Conservation (phyloP, 2,888 invertebrate species). For the Pachymerium ferrugineum region DNA sequence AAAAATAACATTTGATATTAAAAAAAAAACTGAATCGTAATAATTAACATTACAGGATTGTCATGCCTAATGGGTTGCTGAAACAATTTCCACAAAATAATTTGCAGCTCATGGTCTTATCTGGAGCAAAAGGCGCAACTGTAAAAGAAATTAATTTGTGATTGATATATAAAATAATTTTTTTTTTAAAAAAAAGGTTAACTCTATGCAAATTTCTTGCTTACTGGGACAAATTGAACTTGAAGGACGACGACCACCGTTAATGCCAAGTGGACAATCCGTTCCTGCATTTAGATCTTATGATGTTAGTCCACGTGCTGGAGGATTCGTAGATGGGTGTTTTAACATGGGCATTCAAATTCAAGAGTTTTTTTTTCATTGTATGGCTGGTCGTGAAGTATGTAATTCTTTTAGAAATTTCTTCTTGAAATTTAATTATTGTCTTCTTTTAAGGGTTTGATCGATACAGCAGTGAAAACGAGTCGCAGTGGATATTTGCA, state of each 20-base stretch:
- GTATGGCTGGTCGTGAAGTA: slow-evolving; percentile 98
- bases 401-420: not conserved
- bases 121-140: slow-evolving; percentile 97
- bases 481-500: slow-evolving; percentile 97
- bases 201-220: slow-evolving; percentile 98
- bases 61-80: slow-evolving; percentile 75
- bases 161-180: slow-evolving; percentile 20
- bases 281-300: slow-evolving; percentile 87
- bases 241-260: slow-evolving; percentile 92
- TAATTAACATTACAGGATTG: slow-evolving; percentile 52
- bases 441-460: slow-evolving; percentile 64
- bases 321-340: slow-evolving; percentile 92
- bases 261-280: slow-evolving; percentile 83
- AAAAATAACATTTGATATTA: slow-evolving; percentile 36
- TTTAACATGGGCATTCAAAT: slow-evolving; percentile 98
- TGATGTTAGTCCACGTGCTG: slow-evolving; percentile 82
- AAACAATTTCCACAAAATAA: slow-evolving; percentile 89
- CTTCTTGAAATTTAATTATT: not conserved
- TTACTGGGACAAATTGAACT: slow-evolving; percentile 96
- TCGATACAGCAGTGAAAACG: slow-evolving; percentile 99
- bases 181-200: slow-evolving; percentile 53
- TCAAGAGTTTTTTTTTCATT: slow-evolving; percentile 98
- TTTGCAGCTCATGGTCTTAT: slow-evolving; percentile 96
- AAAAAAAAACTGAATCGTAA: not conserved
- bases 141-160: slow-evolving; percentile 49